phyloP scores from a whole-genome alignment of 2,888 invertebrate genomes.

The Athalia circularis region DNA sequence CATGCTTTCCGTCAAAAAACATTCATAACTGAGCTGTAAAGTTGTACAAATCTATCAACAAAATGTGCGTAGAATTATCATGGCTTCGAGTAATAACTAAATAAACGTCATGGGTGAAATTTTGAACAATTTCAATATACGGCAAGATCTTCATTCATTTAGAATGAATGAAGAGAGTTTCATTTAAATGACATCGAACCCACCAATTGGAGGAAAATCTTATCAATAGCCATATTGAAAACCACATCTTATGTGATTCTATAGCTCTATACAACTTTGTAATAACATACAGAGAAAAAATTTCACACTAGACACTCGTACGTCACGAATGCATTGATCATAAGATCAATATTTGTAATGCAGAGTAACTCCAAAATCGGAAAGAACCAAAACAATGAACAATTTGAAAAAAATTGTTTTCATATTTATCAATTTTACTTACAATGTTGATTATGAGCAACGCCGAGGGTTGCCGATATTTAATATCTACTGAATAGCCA shows the following conservation, averaged over 20 bases:
- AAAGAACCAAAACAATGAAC: slow-evolving; percentile 3
- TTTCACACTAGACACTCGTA: slow-evolving; percentile 11
- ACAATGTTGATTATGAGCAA: slow-evolving; percentile 25
- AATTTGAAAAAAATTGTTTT: neutral
- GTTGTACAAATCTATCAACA: slow-evolving; percentile 34
- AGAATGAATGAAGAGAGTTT: too few species aligned
- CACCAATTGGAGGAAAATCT: too few species aligned
- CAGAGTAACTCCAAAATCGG: neutral
- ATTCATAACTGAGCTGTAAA: slow-evolving; percentile 6
- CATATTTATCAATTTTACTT: slow-evolving; percentile 40
- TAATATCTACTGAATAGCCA: neutral
- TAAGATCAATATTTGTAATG: neutral
- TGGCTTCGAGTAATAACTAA: neutral
- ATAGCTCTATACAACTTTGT: slow-evolving; percentile 39
- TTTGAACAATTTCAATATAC: too few species aligned
- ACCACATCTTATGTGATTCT: slow-evolving; percentile 17
- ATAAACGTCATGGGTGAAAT: too few species aligned
- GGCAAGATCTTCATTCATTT: too few species aligned
- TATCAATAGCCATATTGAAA: neutral
- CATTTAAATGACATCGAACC: neutral
- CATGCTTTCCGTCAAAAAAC: slow-evolving; percentile 35
- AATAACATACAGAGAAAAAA: slow-evolving; percentile 26
- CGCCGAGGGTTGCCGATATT: neutral
- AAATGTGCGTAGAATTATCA: slow-evolving; percentile 24
- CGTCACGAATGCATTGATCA: neutral